Evolutionary conservation across 1,140 invertebrate species (phyloP), one percentile per base, ranked within the genome.

Genomic region (Diabrotica virgifera): DNA sequence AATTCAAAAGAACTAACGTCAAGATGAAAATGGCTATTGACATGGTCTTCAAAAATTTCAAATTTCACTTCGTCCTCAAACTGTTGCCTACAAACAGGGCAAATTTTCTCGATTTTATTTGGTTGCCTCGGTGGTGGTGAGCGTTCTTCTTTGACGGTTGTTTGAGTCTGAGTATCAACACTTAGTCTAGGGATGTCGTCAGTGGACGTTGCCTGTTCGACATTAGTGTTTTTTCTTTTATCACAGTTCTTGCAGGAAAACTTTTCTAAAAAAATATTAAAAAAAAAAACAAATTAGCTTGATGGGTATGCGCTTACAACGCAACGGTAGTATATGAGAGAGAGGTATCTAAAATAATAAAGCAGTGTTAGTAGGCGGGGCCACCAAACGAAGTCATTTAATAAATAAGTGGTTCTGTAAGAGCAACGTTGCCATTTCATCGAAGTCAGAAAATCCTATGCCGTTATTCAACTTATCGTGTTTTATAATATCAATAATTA

Each of bases 61-160:
- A 85, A 84, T 51, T 67, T 70, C 6, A 76, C 66, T 57, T 80
- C 78, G 69, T 80, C 77, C 46, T 70, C 67, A 68, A 83, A 85
- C 63, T 71, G 74, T 75, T 81, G 76, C 14, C 77, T 79, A 80
- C 83, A 85, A 72, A 85, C 80, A 11, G 84, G 84, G 66, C 83
- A 85, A 62, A 84, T 82, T 74, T 79, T 83, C 62, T 83, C 80
- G 63, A 62, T 67, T 66, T 77, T 76, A 67, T 77, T 75, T 11
- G 76, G 46, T 52, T 36, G 38, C 13, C 59, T 37, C 50, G 59
- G 58, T 35, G 65, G 51, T 62, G 58, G 24, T 70, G 51, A 73
- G 75, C 40, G 78, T 61, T 64, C 79, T 70, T 10, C 78, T 65
- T 0, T 74, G 67, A 40, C 75, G 0, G 77, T 35, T 58, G 54